Conservation (phyloP, 2,888 invertebrate genomes). For the Aphrophora alni region DNA sequence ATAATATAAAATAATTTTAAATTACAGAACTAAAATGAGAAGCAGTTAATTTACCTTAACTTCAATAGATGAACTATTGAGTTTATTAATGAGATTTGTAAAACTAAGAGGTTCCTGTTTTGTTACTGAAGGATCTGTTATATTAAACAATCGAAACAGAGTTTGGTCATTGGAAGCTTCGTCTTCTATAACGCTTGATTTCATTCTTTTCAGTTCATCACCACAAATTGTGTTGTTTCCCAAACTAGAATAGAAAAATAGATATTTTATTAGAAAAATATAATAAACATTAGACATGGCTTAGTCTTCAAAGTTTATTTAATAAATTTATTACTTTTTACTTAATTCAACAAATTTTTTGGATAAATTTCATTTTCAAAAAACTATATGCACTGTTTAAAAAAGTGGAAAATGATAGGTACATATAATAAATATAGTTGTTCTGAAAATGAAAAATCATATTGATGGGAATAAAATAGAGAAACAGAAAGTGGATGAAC, state of each 20-base stretch:
- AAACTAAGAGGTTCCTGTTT: conserved; percentile 25
- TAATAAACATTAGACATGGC: too few species aligned
- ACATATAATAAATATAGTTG: too few species aligned
- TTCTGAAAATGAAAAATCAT: too few species aligned
- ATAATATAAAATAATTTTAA: neutral
- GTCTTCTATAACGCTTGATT: conserved; percentile 25
- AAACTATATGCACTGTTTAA: too few species aligned
- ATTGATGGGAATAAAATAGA: too few species aligned
- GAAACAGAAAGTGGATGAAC: too few species aligned
- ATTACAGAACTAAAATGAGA: too few species aligned
- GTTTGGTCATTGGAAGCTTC: conserved; percentile 66
- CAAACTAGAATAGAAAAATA: neutral
- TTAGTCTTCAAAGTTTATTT: neutral
- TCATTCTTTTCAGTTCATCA: conserved; percentile 19
- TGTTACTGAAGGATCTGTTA: conserved; percentile 17
- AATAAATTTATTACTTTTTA: conserved; percentile 6
- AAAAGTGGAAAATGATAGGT: too few species aligned
- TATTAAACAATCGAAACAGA: conserved; percentile 57
- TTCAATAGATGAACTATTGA: conserved; percentile 16
- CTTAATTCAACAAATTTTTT: too few species aligned
- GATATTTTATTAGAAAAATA: neutral
- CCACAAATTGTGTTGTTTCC: neutral
- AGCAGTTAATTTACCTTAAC: neutral
- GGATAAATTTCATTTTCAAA: too few species aligned
- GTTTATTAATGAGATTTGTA: conserved; percentile 12